Evolutionary conservation across 2,113 vertebrate species (phyloP), one percentile per base, ranked within the genome.

Genomic region (Corynorhinus townsendii): DNA sequence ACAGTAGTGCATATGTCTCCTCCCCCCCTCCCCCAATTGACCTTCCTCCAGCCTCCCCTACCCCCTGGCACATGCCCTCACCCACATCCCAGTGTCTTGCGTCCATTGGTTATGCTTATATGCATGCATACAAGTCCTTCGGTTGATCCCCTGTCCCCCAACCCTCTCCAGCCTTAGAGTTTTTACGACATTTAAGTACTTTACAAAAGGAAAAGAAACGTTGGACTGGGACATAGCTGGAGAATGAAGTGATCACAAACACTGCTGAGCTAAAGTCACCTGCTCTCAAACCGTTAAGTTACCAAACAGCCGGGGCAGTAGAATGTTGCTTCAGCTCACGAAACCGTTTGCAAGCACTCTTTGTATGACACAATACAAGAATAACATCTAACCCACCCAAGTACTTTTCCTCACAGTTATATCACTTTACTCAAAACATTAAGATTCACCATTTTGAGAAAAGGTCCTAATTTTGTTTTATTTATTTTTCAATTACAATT

Each of bases 271-370:
- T n/a, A 3, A 90, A 80, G 73, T 87, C 91, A 86, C 43, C 47
- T 77, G 91, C 35, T 83, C 81, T 81, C 35, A 91, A 89, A 96
- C 87, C 5, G 80, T 91, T 28, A 69, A 64, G 62, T 96, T 94
- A 95, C 96, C 59, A 72, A 94, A 97, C 71, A 93, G 47, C 35
- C 3, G 64, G 40, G 66, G 86, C 80, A 68, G 38, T 11, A 28
- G 0, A 59, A 59, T 2, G 35, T 97, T 97, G 90, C 96, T 95
- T 93, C 94, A 96, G 84, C 90, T 77, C 89, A n/a, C 71, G 69
- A 94, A 91, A 93, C 77, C 1, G 71, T 91, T 83, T 95, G 85
- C 82, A 90, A 94, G 56, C 40, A 71, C 72, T 90, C 59, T 88
- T n/a, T 47, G 69, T 40, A 22, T 84, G 95, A 80, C 92, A 86